Conservation (phyloP, 2,113 vertebrate species). For the Caranx ignobilis region DNA sequence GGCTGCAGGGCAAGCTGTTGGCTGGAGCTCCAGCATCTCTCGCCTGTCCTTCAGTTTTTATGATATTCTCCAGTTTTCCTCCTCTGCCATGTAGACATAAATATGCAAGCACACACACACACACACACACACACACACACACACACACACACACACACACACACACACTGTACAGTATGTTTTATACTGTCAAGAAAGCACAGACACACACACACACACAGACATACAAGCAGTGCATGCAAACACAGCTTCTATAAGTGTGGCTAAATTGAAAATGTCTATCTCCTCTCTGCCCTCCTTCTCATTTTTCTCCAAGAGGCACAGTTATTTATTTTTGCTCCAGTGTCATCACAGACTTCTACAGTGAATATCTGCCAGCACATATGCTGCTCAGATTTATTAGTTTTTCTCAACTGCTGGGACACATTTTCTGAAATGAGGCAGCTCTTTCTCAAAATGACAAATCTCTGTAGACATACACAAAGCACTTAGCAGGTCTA, state of each 20-base stretch:
- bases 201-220: background rate
- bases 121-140: background rate
- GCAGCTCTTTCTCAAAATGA: background rate
- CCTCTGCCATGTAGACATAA: background rate
- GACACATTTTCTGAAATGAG: conserved; percentile 15
- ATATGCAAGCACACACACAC: background rate
- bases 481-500: background rate
- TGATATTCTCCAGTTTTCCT: background rate
- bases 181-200: background rate
- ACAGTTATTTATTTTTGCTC: conserved; percentile 32
- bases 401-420: conserved; percentile 32
- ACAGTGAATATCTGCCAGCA: conserved; percentile 23
- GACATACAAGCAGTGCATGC: background rate
- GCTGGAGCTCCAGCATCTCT: background rate
- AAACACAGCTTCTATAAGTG: background rate
- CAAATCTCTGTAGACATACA: background rate
- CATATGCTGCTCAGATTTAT: conserved; percentile 35
- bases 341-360: conserved; percentile 25
- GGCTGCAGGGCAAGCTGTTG: conserved; percentile 25
- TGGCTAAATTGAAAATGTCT: background rate
- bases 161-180: background rate
- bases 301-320: background rate
- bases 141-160: conserved; percentile 1
- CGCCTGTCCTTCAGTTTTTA: background rate
- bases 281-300: background rate